Percentiles rank a stretch among this genome's conserved stretches.
These are phyloP conservation scores for Lepisosteus oculatus DNA, from an alignment of 2,113 vertebrate species.

Conservation along the genomic window DNA sequence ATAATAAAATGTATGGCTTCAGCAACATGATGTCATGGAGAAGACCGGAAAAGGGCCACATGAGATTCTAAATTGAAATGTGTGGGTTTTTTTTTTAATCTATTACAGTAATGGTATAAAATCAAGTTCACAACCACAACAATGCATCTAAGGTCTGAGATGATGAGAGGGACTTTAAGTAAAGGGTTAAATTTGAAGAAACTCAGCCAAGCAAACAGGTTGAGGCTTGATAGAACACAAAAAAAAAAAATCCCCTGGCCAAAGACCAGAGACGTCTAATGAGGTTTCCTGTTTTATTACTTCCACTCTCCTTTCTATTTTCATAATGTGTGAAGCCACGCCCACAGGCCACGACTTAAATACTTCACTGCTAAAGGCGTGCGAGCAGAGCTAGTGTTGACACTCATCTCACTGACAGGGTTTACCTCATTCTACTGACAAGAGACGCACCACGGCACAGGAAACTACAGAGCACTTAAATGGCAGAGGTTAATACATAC, in stretches of 20 bases:
- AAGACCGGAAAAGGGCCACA: no score
- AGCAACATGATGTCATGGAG: no score
- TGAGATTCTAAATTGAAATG: no score
- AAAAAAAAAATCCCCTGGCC: slow-evolving; percentile 10
- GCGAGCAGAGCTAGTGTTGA: not conserved
- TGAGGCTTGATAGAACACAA: not conserved
- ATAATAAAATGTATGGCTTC: no score
- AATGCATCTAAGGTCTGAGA: no score
- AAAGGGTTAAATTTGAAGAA: not conserved
- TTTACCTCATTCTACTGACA: not conserved
- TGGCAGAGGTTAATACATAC: slow-evolving; percentile 10
- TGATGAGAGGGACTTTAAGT: no score
- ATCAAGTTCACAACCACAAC: no score
- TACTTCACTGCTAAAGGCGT: not conserved
- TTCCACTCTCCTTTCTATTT: not conserved
- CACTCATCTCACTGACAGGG: not conserved
- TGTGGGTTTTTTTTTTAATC: no score
- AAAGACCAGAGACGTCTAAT: not conserved
- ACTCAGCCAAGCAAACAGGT: not conserved
- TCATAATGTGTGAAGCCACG: not conserved
- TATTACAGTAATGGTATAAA: no score
- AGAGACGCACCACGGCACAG: not conserved
- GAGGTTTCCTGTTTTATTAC: not conserved
- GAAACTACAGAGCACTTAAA: slow-evolving; percentile 6
- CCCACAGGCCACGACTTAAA: not conserved